These are phyloP conservation scores for Apis mellifera DNA, from an alignment of 1,140 invertebrate genomes.

Conservation along the genomic window DNA sequence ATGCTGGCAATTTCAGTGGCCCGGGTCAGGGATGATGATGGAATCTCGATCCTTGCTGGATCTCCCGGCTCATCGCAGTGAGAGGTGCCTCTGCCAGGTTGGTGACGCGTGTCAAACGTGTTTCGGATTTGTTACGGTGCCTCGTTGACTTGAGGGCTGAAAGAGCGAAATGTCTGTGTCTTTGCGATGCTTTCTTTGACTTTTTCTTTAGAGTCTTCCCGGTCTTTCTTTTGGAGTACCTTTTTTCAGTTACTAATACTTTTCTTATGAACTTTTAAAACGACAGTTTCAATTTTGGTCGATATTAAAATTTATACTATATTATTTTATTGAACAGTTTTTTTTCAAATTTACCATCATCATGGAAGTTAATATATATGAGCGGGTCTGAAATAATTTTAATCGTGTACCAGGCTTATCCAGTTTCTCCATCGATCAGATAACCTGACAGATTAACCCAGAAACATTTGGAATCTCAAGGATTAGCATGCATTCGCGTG, in stretches of 20 bases:
- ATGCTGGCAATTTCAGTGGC: neutral
- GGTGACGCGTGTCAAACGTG: neutral
- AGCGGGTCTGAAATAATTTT: neutral
- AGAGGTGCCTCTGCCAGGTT: too few species aligned
- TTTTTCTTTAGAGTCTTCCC: too few species aligned
- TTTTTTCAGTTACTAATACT: neutral
- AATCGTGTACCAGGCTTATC: neutral
- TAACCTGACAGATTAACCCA: neutral
- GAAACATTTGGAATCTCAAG: neutral
- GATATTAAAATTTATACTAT: neutral
- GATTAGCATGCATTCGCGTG: constrained; percentile 2
- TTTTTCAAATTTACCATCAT: neutral
- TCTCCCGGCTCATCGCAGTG: neutral
- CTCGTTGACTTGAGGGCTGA: neutral
- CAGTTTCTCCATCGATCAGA: neutral
- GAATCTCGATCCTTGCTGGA: constrained; percentile 13
- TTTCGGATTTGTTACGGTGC: neutral
- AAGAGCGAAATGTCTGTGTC: constrained; percentile 28
- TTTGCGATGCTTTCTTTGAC: neutral
- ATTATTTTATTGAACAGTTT: neutral
- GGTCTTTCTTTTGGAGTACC: constrained; percentile 31
- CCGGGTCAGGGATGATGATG: constrained; percentile 5
- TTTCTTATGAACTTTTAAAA: neutral
- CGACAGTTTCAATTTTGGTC: too few species aligned
- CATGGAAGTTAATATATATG: too few species aligned